Percentiles rank a stretch among this genome's conserved stretches.
phyloP scores from a whole-genome alignment of 2,888 invertebrate genomes.

The Aspidapion aeneum region DNA sequence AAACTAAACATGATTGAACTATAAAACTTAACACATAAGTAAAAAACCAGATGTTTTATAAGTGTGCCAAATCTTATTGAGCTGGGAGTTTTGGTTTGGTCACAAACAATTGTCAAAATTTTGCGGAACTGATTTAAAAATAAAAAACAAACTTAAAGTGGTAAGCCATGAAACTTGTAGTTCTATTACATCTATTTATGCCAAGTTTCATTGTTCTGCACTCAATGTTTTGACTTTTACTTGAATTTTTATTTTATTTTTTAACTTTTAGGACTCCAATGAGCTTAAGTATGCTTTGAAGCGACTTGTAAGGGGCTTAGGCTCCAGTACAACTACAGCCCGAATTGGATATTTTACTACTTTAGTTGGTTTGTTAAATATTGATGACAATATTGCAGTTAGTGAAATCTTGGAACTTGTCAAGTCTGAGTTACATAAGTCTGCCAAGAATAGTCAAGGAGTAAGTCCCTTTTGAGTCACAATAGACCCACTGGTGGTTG shows the following conservation, averaged over 20 bases:
- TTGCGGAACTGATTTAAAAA: too few relatives aligned
- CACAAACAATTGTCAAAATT: too few relatives aligned
- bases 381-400: slow-evolving; percentile 51
- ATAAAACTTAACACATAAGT: background rate
- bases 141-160: too few relatives aligned
- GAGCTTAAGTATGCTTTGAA: slow-evolving; percentile 65
- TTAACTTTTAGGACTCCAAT: slow-evolving; percentile 53
- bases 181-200: too few relatives aligned
- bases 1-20: slow-evolving; percentile 9
- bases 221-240: too few relatives aligned
- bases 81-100: too few relatives aligned
- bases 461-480: slow-evolving; percentile 50
- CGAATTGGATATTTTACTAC: slow-evolving; percentile 68
- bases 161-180: too few relatives aligned
- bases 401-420: slow-evolving; percentile 56
- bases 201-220: too few relatives aligned
- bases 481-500: too few relatives aligned
- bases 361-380: slow-evolving; percentile 59
- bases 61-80: too few relatives aligned
- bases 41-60: background rate
- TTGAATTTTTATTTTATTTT: slow-evolving; percentile 9
- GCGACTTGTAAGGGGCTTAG: slow-evolving; percentile 68
- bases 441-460: slow-evolving; percentile 60
- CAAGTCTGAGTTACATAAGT: slow-evolving; percentile 61
- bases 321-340: slow-evolving; percentile 61